Conservation (phyloP, 2,113 vertebrate species). For the Elachura formosa region DNA sequence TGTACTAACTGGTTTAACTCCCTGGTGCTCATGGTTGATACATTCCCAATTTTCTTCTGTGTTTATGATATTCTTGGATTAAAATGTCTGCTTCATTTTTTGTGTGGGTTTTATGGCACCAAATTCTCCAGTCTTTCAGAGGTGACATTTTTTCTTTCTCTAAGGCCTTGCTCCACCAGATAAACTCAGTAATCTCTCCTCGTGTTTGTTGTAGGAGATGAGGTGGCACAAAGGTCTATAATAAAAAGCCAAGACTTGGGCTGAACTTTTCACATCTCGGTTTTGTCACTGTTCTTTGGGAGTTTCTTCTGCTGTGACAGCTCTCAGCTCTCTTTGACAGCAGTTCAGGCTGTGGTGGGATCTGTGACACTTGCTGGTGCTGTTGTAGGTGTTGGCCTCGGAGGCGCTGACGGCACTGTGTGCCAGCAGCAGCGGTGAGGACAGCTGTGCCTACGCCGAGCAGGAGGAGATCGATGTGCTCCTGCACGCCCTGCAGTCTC, state of each 20-base stretch:
- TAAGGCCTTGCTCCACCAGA: not conserved
- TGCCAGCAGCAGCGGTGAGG: constrained; percentile 83
- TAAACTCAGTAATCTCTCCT: not conserved
- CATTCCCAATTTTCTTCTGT: not conserved
- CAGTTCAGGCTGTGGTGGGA: not conserved
- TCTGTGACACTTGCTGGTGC: not conserved
- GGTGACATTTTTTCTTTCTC: not conserved
- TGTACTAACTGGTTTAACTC: not conserved
- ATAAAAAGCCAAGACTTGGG: not conserved
- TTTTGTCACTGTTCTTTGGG: not conserved
- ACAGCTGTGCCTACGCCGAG: constrained; percentile 88
- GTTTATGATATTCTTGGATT: not conserved
- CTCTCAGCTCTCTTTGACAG: not conserved
- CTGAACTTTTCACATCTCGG: not conserved
- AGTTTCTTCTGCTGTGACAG: not conserved
- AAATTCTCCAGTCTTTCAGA: not conserved
- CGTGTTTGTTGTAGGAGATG: not conserved
- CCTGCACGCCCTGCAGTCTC: constrained; percentile 83
- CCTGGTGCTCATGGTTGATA: not conserved
- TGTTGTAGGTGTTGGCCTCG: constrained; percentile 86
- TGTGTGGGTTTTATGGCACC: not conserved
- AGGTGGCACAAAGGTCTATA: not conserved
- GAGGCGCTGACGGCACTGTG: constrained; percentile 85
- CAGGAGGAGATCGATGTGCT: constrained; percentile 91
- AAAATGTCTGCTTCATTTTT: not conserved